phyloP scores from a whole-genome alignment of 2,888 invertebrate genomes.

The Hypolimnas misippus region DNA sequence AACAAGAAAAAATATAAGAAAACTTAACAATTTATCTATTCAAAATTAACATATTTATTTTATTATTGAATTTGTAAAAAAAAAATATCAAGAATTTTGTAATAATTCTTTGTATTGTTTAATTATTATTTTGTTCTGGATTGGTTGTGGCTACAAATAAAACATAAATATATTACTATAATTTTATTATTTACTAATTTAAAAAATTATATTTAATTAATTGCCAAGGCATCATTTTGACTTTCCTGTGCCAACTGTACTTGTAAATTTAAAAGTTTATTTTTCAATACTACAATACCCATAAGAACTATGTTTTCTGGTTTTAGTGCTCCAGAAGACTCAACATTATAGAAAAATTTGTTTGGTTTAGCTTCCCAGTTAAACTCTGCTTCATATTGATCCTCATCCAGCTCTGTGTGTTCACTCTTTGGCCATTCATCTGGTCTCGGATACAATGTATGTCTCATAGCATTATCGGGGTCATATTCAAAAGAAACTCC shows the following conservation, averaged over 20 bases:
- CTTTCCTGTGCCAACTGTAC: slow-evolving; percentile 95
- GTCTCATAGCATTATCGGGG: slow-evolving; percentile 98
- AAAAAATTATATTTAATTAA: slow-evolving; percentile 68
- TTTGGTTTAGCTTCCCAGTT: slow-evolving; percentile 98
- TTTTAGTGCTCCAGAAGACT: slow-evolving; percentile 96
- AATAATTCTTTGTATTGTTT: too few species aligned
- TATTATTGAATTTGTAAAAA: too few species aligned
- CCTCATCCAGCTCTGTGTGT: slow-evolving; percentile 96
- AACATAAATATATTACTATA: slow-evolving; percentile 19
- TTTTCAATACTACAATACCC: slow-evolving; percentile 96
- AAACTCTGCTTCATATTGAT: slow-evolving; percentile 96
- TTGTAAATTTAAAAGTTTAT: slow-evolving; percentile 97
- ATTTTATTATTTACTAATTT: slow-evolving; percentile 18
- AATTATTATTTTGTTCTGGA: too few species aligned
- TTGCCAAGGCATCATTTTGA: slow-evolving; percentile 92
- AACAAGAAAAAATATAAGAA: too few species aligned
- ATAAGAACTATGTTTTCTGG: slow-evolving; percentile 98
- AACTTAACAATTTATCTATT: too few species aligned
- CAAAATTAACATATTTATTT: too few species aligned
- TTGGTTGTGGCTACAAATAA: too few species aligned
- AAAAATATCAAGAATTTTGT: too few species aligned
- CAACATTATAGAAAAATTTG: slow-evolving; percentile 98
- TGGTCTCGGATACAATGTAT: slow-evolving; percentile 97
- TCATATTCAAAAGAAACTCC: slow-evolving; percentile 99
- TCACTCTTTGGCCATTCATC: slow-evolving; percentile 99